phyloP scores from a whole-genome alignment of 2,797 vertebrate species.

The Lateolabrax maculatus region DNA sequence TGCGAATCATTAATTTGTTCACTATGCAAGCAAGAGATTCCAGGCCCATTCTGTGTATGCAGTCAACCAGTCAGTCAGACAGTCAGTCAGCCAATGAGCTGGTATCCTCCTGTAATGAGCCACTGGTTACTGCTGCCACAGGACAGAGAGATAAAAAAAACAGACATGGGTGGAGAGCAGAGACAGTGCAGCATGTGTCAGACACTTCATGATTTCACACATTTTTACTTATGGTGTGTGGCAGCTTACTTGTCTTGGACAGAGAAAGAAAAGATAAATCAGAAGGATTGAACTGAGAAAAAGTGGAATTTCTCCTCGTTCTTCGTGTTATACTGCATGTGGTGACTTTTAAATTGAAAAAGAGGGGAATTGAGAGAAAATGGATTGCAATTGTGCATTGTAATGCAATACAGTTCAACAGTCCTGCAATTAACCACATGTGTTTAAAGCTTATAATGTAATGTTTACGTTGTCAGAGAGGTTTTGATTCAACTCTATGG shows the following conservation, averaged over 20 bases:
- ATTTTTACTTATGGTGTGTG: not conserved
- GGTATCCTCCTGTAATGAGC: not conserved
- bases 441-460: not conserved
- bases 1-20: slow-evolving; percentile 6
- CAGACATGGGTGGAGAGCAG: not conserved
- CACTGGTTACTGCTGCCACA: not conserved
- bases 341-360: not conserved
- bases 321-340: not conserved
- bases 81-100: not conserved
- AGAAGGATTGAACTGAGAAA: not conserved
- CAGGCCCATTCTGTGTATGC: not conserved
- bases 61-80: slow-evolving; percentile 13
- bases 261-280: not conserved
- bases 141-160: not conserved
- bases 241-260: not conserved
- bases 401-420: not conserved
- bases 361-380: not conserved
- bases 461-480: not conserved
- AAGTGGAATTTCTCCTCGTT: not conserved
- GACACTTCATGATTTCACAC: slow-evolving; percentile 28
- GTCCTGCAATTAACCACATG: not conserved
- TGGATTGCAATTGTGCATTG: not conserved
- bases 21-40: not conserved
- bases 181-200: slow-evolving; percentile 18
- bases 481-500: not conserved